Evolutionary conservation across 2,888 invertebrate genomes (phyloP).

Genomic region (Meliscaeva auricollis): DNA sequence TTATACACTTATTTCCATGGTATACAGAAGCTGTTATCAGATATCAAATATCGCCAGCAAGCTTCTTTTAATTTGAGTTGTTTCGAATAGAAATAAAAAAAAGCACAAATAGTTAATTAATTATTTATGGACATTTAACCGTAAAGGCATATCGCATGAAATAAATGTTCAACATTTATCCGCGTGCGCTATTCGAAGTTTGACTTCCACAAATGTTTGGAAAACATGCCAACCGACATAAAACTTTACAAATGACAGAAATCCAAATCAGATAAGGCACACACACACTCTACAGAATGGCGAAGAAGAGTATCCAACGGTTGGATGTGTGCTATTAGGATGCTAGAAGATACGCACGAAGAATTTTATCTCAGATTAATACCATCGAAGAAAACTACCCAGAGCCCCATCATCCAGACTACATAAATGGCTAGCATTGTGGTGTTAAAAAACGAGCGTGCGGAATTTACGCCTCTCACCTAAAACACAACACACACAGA

Average conservation of each 20-base stretch:
- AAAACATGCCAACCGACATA: conserved; percentile 60
- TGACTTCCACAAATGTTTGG: conserved; percentile 52
- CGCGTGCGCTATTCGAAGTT: conserved; percentile 39
- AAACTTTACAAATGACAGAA: conserved; percentile 70
- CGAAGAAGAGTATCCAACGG: conserved; percentile 40
- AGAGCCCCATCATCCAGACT: background rate
- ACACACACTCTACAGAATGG: conserved; percentile 41
- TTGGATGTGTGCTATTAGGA: conserved; percentile 23
- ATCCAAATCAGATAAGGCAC: conserved; percentile 70
- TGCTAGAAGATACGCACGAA: conserved; percentile 67
- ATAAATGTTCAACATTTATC: conserved; percentile 65
- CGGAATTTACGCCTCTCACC: conserved; percentile 65
- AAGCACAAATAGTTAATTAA: conserved; percentile 58
- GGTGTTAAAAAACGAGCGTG: conserved; percentile 27
- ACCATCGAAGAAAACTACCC: conserved; percentile 44
- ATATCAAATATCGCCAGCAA: conserved; percentile 4
- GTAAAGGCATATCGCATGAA: conserved; percentile 58
- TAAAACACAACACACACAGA: conserved; percentile 32
- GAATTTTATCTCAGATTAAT: conserved; percentile 73
- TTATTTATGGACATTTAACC: conserved; percentile 62
- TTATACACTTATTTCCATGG: conserved; percentile 4
- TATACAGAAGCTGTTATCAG: conserved; percentile 14
- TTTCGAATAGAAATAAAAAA: conserved; percentile 24
- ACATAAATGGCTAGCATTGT: background rate
- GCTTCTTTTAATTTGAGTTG: conserved; percentile 30